Base-by-base conservation (phyloP, 2,797 vertebrate species). In the Microchirus variegatus region DNA sequence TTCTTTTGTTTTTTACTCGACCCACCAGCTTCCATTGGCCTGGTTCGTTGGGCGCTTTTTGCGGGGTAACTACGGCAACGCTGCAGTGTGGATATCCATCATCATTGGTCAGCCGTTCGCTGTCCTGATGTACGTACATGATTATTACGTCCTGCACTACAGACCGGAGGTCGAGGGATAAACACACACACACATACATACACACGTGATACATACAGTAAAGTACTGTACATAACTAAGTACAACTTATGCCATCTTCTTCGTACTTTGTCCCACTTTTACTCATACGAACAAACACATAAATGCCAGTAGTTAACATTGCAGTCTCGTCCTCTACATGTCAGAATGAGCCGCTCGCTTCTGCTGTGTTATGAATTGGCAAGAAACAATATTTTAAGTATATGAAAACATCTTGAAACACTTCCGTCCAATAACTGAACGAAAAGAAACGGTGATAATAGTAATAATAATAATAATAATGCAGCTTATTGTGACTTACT, bases 121-220 rank as follows among this genome's bases (percentile, higher is more conserved):
- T 0, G 90, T 97, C 58, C 92, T 98, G 46, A 98, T 98, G 96
- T 98, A 98, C 0, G 95, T 98, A 59, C 96, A 98, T 0, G 96
- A 98, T 87, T 98, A 96, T 82, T 98, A 97, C 2, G 94, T 98
- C 62, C 83, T 95, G 36, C 88, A 96, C 86, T 72, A 93, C 9
- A 90, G 91, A 49, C 82, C 88, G 35, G 85, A 81, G 38, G 56
- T 41, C 1, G 56, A 66, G 12, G 86, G 63, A 85, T 1, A 0
- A 9, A 2, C 14, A 7, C 4, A 13, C 37, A 53, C 36, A 62
- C 17, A 43, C 17, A 42, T 13, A 17, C 6, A 12, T 17, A 31
- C 10, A 38, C 40, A 35, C 22, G n/a, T n/a, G n/a, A n/a, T n/a
- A 22, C 22, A 22, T 4, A 22, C 19, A 22, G n/a, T n/a, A n/a